phyloP scores from a whole-genome alignment of 92 coral and sea anemone species.

The Porites lobata region DNA sequence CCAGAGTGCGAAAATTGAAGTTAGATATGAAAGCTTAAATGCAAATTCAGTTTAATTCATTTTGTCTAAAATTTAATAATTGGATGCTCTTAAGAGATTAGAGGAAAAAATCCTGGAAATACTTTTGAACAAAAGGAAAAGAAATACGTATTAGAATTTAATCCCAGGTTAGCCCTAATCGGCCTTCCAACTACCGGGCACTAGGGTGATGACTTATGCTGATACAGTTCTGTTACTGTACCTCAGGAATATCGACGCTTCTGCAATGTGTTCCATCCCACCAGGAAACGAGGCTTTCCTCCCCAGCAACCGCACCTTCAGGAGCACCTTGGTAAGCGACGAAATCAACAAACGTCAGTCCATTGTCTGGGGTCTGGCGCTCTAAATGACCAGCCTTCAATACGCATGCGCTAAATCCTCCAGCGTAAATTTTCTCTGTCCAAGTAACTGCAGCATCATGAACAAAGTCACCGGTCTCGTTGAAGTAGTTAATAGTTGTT shows the following conservation, averaged over 20 bases:
- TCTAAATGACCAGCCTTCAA: constrained; percentile 73
- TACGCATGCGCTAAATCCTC: constrained; percentile 74
- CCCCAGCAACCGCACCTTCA: constrained; percentile 71
- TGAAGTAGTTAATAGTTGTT: constrained; percentile 75
- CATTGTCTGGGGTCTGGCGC: constrained; percentile 70
- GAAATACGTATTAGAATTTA: too few species aligned
- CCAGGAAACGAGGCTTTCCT: constrained; percentile 69
- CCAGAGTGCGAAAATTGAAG: too few species aligned
- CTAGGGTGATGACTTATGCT: too few species aligned
- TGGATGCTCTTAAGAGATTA: too few species aligned
- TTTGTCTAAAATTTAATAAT: too few species aligned
- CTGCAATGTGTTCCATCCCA: constrained; percentile 81
- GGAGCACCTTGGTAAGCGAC: constrained; percentile 82
- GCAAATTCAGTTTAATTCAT: too few species aligned
- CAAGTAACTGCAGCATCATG: constrained; percentile 85
- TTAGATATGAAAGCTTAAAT: too few species aligned
- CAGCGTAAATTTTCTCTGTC: constrained; percentile 64
- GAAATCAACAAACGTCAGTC: constrained; percentile 74
- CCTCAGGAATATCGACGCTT: constrained; percentile 60
- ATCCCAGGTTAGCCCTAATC: too few species aligned
- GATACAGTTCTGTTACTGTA: not conserved
- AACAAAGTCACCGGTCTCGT: constrained; percentile 45
- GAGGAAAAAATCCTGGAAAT: too few species aligned
- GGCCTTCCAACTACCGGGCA: too few species aligned
- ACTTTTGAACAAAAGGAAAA: too few species aligned